Evolutionary conservation across 2,797 vertebrate species (phyloP).

Genomic region (Sparidentex hasta): DNA sequence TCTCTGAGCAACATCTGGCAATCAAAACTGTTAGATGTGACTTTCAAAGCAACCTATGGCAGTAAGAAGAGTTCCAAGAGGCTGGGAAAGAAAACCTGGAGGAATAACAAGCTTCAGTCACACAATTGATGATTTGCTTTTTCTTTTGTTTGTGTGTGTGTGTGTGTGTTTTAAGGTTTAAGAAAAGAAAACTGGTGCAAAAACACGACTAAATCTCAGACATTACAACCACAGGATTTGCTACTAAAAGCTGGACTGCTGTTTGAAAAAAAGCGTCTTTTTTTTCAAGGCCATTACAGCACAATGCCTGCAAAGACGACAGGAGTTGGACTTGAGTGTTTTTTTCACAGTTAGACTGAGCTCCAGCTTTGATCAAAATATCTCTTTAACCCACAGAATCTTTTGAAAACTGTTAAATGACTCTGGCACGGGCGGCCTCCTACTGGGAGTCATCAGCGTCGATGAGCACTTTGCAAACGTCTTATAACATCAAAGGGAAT

Average conservation of each 20-base stretch:
- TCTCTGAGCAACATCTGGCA: conserved; percentile 24
- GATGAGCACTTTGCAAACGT: conserved; percentile 33
- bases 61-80: neutral
- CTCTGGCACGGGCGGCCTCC: neutral
- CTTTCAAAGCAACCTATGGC: conserved; percentile 24
- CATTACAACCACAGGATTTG: neutral
- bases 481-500: conserved; percentile 32
- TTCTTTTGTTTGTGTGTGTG: too few relatives aligned
- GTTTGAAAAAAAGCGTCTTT: conserved; percentile 9
- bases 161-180: neutral
- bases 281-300: conserved; percentile 3
- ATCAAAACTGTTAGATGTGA: conserved; percentile 16
- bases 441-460: conserved; percentile 12
- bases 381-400: conserved; percentile 3
- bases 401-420: conserved; percentile 12
- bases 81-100: neutral
- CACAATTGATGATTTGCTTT: neutral
- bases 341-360: neutral
- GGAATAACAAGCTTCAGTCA: neutral
- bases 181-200: neutral
- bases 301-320: neutral
- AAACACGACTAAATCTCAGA: conserved; percentile 6
- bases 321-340: neutral
- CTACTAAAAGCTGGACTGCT: neutral
- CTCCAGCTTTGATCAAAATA: neutral